Evolutionary conservation across 2,797 vertebrate species (phyloP).

Genomic region (Poecilia gillii): DNA sequence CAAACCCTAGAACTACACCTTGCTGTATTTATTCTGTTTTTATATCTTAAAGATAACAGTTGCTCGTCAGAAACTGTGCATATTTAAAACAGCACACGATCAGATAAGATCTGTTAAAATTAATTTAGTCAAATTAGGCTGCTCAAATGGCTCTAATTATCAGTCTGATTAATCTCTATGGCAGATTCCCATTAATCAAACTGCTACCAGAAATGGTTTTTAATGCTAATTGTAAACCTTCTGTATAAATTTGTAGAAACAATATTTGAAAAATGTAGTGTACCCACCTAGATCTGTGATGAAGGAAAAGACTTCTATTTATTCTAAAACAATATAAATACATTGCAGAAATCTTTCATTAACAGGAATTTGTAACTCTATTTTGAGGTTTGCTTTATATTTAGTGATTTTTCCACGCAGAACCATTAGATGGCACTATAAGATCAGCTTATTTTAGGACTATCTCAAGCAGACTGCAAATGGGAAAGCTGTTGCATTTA

Average conservation of each 20-base stretch:
- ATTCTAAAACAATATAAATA: not conserved
- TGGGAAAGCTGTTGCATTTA: not conserved
- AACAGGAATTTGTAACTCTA: not conserved
- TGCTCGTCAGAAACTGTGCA: constrained; percentile 41
- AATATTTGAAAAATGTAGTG: not conserved
- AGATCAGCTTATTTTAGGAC: constrained; percentile 45
- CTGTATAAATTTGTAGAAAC: not conserved
- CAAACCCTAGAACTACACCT: not conserved
- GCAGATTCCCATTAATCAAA: constrained; percentile 40
- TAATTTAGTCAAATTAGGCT: constrained; percentile 37
- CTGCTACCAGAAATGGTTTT: constrained; percentile 14
- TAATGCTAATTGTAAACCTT: not conserved
- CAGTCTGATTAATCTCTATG: constrained; percentile 47
- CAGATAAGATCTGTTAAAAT: constrained; percentile 47
- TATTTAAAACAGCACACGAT: constrained; percentile 32
- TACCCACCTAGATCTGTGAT: not conserved
- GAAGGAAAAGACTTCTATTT: not conserved
- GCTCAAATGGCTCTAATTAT: constrained; percentile 64
- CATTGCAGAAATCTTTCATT: not conserved
- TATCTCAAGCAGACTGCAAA: not conserved
- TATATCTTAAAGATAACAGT: not conserved
- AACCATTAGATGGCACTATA: constrained; percentile 75
- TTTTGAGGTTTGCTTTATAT: not conserved
- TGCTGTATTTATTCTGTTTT: not conserved
- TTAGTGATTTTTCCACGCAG: not conserved